Evolutionary conservation across 2,113 vertebrate species (phyloP).

Genomic region (Tapirus terrestris): DNA sequence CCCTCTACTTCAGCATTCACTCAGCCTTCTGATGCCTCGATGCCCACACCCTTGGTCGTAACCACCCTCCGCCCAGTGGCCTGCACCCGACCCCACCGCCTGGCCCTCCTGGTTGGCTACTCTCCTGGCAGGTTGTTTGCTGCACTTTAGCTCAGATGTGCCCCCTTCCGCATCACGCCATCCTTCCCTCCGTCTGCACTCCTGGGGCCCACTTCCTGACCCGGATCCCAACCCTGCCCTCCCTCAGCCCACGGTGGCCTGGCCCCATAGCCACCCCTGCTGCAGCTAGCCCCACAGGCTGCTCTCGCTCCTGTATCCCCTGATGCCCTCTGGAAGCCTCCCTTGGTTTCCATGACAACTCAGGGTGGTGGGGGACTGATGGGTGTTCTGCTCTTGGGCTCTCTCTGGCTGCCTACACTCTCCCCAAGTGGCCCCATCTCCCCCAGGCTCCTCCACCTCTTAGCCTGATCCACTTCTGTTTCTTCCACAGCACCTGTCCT

Average conservation of each 20-base stretch:
- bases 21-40: too few relatives aligned
- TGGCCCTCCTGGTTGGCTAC: background rate
- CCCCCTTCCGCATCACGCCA: background rate
- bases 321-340: background rate
- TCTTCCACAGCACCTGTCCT: background rate
- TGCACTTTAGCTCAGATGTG: background rate
- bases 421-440: background rate
- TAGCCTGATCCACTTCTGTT: background rate
- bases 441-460: background rate
- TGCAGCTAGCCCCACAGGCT: too few relatives aligned
- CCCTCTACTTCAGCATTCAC: background rate
- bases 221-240: background rate
- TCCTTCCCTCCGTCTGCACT: background rate
- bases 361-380: rapidly evolving
- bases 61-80: too few relatives aligned
- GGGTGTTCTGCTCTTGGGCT: background rate
- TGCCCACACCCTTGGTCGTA: background rate
- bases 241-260: background rate
- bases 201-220: background rate
- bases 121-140: background rate
- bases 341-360: background rate
- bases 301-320: background rate
- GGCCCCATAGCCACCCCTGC: too few relatives aligned
- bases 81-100: background rate
- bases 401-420: background rate